A percentile compares a stretch with the other conserved stretches of the same genome.
Conservation (phyloP, 2,113 vertebrate genomes). For the Mormyrus lacerda region DNA sequence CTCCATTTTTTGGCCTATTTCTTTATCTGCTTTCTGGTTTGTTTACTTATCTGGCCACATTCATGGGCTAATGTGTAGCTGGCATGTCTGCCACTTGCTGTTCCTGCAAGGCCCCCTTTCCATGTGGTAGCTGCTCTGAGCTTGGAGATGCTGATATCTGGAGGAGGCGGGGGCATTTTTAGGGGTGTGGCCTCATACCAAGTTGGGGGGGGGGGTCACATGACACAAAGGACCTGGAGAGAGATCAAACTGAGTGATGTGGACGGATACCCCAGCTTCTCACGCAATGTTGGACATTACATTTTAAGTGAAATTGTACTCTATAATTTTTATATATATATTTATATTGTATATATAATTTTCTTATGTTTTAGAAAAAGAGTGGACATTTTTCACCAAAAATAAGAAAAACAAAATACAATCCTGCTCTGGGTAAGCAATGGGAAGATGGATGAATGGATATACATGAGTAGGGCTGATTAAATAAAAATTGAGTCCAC, state of each 20-base stretch:
- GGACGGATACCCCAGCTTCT: neutral
- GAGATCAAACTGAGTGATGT: neutral
- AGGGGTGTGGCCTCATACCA: neutral
- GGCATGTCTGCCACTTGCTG: conserved; percentile 49
- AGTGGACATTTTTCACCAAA: neutral
- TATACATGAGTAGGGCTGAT: neutral
- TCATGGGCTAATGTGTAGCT: conserved; percentile 47
- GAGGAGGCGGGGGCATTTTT: neutral
- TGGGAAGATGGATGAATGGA: neutral
- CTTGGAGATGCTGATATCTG: neutral
- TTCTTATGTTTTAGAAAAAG: neutral
- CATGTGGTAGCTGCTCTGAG: neutral
- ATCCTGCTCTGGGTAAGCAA: neutral
- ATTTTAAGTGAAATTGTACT: neutral
- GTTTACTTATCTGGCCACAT: neutral
- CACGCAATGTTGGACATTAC: neutral
- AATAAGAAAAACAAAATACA: neutral
- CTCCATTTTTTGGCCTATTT: conserved; percentile 49
- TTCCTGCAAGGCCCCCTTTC: neutral
- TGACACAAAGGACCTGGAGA: neutral
- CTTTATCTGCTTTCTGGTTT: conserved; percentile 30
- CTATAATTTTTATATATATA: too few relatives aligned
- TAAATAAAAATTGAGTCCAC: neutral
- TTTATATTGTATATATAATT: too few relatives aligned
- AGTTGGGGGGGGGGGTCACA: neutral